Conservation (phyloP, 2,888 invertebrate genomes). For the Malthinus seriepunctatus region DNA sequence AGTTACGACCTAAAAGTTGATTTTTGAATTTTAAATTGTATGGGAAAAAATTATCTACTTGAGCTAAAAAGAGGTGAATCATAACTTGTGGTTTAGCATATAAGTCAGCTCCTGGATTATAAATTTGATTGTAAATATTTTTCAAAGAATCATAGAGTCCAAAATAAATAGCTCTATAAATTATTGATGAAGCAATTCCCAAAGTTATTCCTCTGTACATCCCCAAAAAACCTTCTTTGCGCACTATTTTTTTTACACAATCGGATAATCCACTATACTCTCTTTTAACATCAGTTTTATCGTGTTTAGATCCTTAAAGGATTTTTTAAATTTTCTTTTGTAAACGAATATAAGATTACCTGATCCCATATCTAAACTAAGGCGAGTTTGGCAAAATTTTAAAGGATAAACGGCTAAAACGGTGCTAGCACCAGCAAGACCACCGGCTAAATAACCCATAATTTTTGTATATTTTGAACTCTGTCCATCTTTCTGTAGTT, state of each 20-base stretch:
- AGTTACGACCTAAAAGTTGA: conserved; percentile 9
- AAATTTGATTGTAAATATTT: conserved; percentile 5
- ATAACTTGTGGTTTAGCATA: not conserved
- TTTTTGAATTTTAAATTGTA: not conserved
- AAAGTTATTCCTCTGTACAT: conserved; percentile 25
- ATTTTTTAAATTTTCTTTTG: no score
- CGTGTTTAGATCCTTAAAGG: not conserved
- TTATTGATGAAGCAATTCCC: conserved; percentile 13
- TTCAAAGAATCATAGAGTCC: conserved; percentile 27
- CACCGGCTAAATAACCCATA: conserved; percentile 19
- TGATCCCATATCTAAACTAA: conserved; percentile 28
- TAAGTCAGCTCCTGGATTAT: not conserved
- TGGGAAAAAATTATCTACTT: not conserved
- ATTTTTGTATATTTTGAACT: not conserved
- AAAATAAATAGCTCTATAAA: conserved; percentile 30
- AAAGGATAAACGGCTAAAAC: conserved; percentile 28
- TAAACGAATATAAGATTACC: not conserved
- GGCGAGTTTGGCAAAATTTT: conserved; percentile 33
- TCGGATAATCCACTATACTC: conserved; percentile 28
- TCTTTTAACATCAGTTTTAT: conserved; percentile 7
- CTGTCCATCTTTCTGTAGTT: not conserved
- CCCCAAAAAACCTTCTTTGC: conserved; percentile 23
- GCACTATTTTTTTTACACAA: conserved; percentile 16
- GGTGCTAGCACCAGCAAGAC: conserved; percentile 26
- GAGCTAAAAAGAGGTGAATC: not conserved